A percentile compares a stretch with the other conserved stretches of the same genome.
These are phyloP conservation scores for Eurystomus glaucurus DNA, from an alignment of 2,797 vertebrate species.

Conservation along the genomic window DNA sequence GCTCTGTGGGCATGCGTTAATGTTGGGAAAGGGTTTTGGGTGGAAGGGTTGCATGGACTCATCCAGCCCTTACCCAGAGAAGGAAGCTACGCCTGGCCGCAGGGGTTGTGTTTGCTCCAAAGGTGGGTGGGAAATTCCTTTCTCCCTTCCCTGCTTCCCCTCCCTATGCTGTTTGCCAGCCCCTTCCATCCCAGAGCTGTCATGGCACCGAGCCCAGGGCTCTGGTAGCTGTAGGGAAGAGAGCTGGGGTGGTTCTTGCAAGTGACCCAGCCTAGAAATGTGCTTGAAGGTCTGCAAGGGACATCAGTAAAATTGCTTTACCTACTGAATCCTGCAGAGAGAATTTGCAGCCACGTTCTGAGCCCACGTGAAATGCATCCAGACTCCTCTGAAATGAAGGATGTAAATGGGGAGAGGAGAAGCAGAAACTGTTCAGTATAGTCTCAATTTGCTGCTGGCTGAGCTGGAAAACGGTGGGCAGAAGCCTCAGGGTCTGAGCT, in stretches of 20 bases:
- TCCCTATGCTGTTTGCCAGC: neutral
- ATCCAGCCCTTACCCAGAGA: neutral
- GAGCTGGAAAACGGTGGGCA: neutral
- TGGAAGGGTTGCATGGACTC: neutral
- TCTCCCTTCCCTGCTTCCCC: neutral
- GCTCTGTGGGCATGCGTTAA: neutral
- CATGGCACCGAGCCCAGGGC: neutral
- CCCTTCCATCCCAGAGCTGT: neutral
- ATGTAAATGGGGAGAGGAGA: neutral
- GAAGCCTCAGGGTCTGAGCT: neutral
- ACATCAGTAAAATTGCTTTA: neutral
- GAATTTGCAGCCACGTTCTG: neutral
- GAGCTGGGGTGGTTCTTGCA: neutral
- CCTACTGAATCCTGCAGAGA: neutral
- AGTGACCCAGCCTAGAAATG: neutral
- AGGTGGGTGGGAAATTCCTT: slow-evolving; percentile 16
- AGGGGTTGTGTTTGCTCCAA: neutral
- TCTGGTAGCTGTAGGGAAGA: neutral
- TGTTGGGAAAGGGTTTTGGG: neutral
- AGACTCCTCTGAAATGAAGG: neutral
- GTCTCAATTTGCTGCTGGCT: neutral
- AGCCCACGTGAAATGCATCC: neutral
- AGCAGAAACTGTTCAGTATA: neutral
- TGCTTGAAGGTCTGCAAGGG: neutral
- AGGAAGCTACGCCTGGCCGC: neutral